phyloP scores from a whole-genome alignment of 2,888 invertebrate species.

The Euclidia mi region DNA sequence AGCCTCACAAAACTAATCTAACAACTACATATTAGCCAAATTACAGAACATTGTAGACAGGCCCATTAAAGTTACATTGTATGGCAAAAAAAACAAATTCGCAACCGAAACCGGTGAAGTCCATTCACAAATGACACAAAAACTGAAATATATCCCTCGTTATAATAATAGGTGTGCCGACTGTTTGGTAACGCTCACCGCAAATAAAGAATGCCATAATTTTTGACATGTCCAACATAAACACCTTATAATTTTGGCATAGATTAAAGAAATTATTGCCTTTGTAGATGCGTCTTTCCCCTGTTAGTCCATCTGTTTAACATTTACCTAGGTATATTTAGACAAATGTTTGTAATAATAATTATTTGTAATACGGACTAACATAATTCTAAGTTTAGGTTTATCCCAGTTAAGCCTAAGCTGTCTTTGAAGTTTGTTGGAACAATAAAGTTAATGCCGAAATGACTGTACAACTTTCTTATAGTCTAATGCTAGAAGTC shows the following conservation, averaged over 20 bases:
- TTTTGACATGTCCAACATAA: slow-evolving; percentile 83
- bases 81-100: slow-evolving; percentile 66
- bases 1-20: slow-evolving; percentile 39
- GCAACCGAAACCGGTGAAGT: slow-evolving; percentile 73
- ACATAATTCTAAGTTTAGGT: too few species aligned
- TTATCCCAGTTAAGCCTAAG: too few species aligned
- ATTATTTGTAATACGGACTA: too few species aligned
- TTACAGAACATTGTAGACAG: slow-evolving; percentile 64
- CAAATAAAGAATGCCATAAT: slow-evolving; percentile 78
- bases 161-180: slow-evolving; percentile 80
- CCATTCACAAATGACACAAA: slow-evolving; percentile 82
- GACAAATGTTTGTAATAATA: too few species aligned
- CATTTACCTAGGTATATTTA: too few species aligned
- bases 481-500: too few species aligned
- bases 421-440: too few species aligned
- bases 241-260: slow-evolving; percentile 76
- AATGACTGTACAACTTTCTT: too few species aligned
- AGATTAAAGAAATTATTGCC: slow-evolving; percentile 51
- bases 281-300: slow-evolving; percentile 17
- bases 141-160: slow-evolving; percentile 70
- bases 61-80: slow-evolving; percentile 54
- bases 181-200: slow-evolving; percentile 66
- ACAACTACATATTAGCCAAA: slow-evolving; percentile 57
- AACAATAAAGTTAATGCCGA: too few species aligned
- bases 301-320: too few species aligned